A percentile compares a stretch with the other conserved stretches of the same genome.
Conservation (phyloP, 2,113 vertebrate genomes). For the Ranitomeya imitator region DNA sequence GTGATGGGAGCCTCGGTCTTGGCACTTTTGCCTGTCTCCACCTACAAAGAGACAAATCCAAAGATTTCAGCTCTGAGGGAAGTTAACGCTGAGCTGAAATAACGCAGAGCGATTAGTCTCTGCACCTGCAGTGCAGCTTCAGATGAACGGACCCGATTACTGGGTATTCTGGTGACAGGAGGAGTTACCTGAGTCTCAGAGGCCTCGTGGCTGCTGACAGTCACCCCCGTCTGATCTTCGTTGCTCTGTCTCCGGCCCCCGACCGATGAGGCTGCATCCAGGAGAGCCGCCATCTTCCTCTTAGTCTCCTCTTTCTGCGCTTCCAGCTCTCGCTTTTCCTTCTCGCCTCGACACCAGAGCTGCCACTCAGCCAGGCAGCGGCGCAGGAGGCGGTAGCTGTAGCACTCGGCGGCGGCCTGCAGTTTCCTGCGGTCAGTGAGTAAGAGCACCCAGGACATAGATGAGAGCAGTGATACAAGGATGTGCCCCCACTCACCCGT, state of each 20-base stretch:
- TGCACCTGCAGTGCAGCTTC: too few species aligned
- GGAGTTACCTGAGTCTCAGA: background rate
- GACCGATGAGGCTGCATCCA: slow-evolving; percentile 67
- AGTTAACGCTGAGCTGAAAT: background rate
- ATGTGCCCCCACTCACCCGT: background rate
- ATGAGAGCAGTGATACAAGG: background rate
- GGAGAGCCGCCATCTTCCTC: slow-evolving; percentile 83
- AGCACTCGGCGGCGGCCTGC: slow-evolving; percentile 76
- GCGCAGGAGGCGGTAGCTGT: slow-evolving; percentile 76
- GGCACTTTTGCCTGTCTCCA: background rate
- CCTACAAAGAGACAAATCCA: background rate
- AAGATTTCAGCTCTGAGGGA: background rate
- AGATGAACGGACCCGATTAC: background rate
- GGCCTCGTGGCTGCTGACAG: background rate
- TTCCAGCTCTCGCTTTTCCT: slow-evolving; percentile 72
- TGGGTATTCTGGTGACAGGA: background rate
- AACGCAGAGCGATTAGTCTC: too few species aligned
- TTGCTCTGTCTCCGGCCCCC: background rate
- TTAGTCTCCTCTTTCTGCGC: slow-evolving; percentile 77
- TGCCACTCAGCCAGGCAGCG: slow-evolving; percentile 81
- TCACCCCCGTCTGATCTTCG: background rate
- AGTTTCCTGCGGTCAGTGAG: slow-evolving; percentile 70
- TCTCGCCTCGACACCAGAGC: slow-evolving; percentile 74
- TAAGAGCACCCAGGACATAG: background rate
- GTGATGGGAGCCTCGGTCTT: background rate